These are phyloP conservation scores for Rotaria magnacalcarata DNA, from an alignment of 2,888 invertebrate genomes.

Conservation along the genomic window DNA sequence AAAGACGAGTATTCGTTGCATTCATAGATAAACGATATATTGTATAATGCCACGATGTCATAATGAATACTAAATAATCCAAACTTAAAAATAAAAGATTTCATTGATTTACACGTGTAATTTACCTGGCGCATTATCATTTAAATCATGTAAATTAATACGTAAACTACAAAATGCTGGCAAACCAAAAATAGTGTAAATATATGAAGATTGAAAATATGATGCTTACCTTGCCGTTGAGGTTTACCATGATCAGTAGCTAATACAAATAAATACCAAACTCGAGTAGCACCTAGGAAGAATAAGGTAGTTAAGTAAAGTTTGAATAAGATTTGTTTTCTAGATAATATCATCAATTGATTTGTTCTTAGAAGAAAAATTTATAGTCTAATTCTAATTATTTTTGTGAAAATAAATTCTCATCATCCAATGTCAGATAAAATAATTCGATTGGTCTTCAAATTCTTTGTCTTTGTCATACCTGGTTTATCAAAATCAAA, in stretches of 20 bases:
- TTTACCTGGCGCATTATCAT: constrained; percentile 1
- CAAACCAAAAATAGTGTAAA: not conserved
- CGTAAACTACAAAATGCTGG: not conserved
- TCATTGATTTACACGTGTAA: not conserved
- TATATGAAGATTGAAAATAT: not conserved
- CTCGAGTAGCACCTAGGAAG: not conserved
- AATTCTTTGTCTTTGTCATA: not conserved
- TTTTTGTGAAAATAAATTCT: too few species aligned
- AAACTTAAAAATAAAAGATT: not conserved
- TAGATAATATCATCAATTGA: too few species aligned
- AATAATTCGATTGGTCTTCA: too few species aligned
- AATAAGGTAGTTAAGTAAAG: not conserved
- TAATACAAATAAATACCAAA: constrained; percentile 30
- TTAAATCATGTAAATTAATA: not conserved
- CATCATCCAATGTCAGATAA: too few species aligned
- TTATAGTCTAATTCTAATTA: too few species aligned
- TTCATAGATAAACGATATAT: not conserved
- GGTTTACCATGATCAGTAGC: not conserved
- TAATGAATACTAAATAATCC: not conserved
- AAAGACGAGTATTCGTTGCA: too few species aligned
- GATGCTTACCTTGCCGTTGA: not conserved
- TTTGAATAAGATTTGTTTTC: too few species aligned
- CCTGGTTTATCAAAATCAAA: constrained; percentile 9
- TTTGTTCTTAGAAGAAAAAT: too few species aligned
- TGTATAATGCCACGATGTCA: not conserved